Evolutionary conservation across 2,888 invertebrate species (phyloP).

Genomic region (Hoplodrina blanda): DNA sequence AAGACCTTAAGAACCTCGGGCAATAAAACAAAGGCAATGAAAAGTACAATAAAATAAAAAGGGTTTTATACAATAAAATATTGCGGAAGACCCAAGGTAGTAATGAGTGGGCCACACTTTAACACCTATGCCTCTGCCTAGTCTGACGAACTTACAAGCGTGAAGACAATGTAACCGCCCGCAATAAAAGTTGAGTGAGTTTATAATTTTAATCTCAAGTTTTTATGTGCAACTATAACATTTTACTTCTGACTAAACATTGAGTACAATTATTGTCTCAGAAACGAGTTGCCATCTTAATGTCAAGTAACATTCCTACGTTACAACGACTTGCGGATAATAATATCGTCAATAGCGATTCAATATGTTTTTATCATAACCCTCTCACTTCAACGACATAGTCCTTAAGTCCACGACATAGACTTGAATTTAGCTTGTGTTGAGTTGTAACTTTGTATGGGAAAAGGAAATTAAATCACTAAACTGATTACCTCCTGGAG

Average conservation of each 20-base stretch:
- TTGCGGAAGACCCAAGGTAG: background rate
- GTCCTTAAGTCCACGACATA: conserved; percentile 19
- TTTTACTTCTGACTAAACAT: conserved; percentile 24
- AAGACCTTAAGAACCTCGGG: too few relatives aligned
- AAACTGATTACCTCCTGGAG: conserved; percentile 67
- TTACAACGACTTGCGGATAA: conserved; percentile 43
- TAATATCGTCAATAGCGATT: conserved; percentile 56
- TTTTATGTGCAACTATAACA: conserved; percentile 28
- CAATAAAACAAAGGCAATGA: too few relatives aligned
- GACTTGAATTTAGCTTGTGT: conserved; percentile 34
- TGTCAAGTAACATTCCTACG: conserved; percentile 32
- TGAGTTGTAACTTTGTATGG: conserved; percentile 43
- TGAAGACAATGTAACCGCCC: conserved; percentile 14
- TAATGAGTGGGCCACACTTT: background rate
- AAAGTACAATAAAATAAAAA: background rate
- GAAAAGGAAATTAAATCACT: conserved; percentile 74
- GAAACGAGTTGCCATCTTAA: conserved; percentile 13
- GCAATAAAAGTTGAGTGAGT: conserved; percentile 17
- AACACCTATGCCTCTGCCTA: background rate
- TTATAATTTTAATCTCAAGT: conserved; percentile 10
- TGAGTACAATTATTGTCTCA: conserved; percentile 27
- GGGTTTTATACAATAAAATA: too few relatives aligned
- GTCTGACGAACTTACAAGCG: background rate
- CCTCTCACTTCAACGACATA: background rate
- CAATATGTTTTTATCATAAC: conserved; percentile 45